Evolutionary conservation across 92 coral and sea anemone species (phyloP).

Genomic region (Zoanthus gigantus): DNA sequence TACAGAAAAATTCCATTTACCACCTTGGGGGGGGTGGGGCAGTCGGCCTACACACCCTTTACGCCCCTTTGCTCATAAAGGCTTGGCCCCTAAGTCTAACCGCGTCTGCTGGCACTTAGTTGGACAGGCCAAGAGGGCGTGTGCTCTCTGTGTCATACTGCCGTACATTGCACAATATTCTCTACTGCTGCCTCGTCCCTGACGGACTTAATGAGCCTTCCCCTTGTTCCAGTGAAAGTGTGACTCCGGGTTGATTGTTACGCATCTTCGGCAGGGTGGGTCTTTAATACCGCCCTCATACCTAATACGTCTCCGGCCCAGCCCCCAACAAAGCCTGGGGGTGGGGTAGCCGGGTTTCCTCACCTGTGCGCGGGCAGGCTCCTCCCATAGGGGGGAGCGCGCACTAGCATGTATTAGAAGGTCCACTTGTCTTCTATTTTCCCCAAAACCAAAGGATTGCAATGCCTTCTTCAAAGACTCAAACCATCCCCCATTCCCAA

Average conservation of each 20-base stretch:
- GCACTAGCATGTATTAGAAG: slow-evolving; percentile 71
- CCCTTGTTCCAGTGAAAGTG: slow-evolving; percentile 98
- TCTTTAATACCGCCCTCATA: not conserved
- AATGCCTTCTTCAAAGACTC: slow-evolving; percentile 16
- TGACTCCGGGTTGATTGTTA: slow-evolving; percentile 80
- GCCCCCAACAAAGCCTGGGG: slow-evolving; percentile 5
- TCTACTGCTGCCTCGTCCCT: slow-evolving; percentile 87
- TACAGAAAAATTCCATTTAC: slow-evolving; percentile 91
- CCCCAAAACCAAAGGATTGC: slow-evolving; percentile 68
- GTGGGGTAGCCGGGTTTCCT: not conserved
- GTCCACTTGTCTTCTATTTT: slow-evolving; percentile 65
- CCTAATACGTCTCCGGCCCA: not conserved
- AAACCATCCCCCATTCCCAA: not conserved
- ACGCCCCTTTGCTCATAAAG: not conserved
- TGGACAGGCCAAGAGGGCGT: slow-evolving; percentile 45
- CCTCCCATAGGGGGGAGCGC: slow-evolving; percentile 31
- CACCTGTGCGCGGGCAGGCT: slow-evolving; percentile 6
- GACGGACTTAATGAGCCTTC: slow-evolving; percentile 74
- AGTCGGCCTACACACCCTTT: not conserved
- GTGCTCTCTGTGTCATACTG: slow-evolving; percentile 95
- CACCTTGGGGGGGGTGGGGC: slow-evolving; percentile 64
- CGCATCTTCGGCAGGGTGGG: slow-evolving; percentile 90
- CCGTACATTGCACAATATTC: slow-evolving; percentile 94
- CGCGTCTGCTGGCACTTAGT: slow-evolving; percentile 16
- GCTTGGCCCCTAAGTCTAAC: slow-evolving; percentile 1